These are phyloP conservation scores for Argyresthia goedartella DNA, from an alignment of 2,888 invertebrate genomes.

Conservation along the genomic window DNA sequence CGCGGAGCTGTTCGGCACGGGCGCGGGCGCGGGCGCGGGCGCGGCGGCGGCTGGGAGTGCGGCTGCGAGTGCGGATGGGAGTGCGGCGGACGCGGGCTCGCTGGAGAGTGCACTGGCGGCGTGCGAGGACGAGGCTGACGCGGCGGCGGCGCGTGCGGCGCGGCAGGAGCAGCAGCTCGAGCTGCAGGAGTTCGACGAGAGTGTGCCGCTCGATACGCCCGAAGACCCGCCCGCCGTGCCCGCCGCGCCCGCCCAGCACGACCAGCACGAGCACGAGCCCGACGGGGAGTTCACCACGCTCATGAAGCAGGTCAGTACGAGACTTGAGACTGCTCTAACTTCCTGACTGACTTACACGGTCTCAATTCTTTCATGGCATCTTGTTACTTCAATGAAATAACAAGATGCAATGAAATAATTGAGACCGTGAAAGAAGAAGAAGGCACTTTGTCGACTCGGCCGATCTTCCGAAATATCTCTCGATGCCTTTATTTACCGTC, in stretches of 20 bases:
- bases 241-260: conserved; percentile 25
- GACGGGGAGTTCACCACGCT: conserved; percentile 39
- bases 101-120: conserved; percentile 89
- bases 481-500: no score
- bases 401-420: no score
- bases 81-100: no score
- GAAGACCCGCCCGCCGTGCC: conserved; percentile 71
- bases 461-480: no score
- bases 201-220: conserved; percentile 89
- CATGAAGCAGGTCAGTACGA: conserved; percentile 33
- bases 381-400: no score
- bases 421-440: no score
- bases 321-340: no score
- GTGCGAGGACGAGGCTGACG: conserved; percentile 96
- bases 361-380: no score
- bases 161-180: conserved; percentile 92
- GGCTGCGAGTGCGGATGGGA: conserved; percentile 53
- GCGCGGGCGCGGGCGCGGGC: conserved; percentile 52
- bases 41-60: conserved; percentile 10
- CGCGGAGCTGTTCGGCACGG: conserved; percentile 88
- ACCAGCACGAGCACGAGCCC: conserved; percentile 14
- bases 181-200: conserved; percentile 96
- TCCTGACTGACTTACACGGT: no score
- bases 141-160: conserved; percentile 89
- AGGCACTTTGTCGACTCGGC: no score